Base-by-base conservation (phyloP, 2,797 vertebrate genomes). In the Vultur gryphus region DNA sequence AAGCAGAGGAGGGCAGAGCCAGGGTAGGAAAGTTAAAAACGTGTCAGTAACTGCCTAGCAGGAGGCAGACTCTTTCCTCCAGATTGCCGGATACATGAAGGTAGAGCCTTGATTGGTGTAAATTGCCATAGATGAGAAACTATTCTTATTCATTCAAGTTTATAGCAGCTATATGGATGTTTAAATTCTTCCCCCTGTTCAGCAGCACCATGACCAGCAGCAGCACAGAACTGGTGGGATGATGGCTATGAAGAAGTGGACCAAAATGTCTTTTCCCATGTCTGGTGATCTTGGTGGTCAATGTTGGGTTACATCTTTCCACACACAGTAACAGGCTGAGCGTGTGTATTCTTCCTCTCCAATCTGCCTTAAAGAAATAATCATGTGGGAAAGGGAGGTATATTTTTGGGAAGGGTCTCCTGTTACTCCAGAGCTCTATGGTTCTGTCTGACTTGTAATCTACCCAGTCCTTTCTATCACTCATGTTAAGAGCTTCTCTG, bases 41-140 rank as follows among this genome's bases (percentile, higher is more conserved):
- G 33, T 87, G 77, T 57, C 78, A 59, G 94, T 57, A 88, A 78
- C 72, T 84, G 94, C 92, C 82, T 87, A 46, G 84, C 87, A 80
- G 78, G 90, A 88, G 84, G 87, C 91, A 83, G 79, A 23, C 37
- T 92, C 92, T 66, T 87, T 79, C 46, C 76, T 94, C 79, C 83
- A 37, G 89, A 59, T 71, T 91, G 79, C 83, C 2, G 37, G 84
- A 79, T 76, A 65, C 33, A 18, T 33, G 79, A 84, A 72, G 92
- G 85, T 69, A 83, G 83, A 87, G 90, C 61, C 78, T 87, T 80
- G 93, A 73, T 66, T 71, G 90, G 91, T 87, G 91, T 71, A 92
- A 95, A 89, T 81, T 93, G 86, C 65, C 13, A 5, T 16, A 85
- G 78, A 83, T 23, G 69, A 85, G 86, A 58, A 95, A 85, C 35